Base-by-base conservation (phyloP, 2,113 vertebrate species). In the Garra rufa region DNA sequence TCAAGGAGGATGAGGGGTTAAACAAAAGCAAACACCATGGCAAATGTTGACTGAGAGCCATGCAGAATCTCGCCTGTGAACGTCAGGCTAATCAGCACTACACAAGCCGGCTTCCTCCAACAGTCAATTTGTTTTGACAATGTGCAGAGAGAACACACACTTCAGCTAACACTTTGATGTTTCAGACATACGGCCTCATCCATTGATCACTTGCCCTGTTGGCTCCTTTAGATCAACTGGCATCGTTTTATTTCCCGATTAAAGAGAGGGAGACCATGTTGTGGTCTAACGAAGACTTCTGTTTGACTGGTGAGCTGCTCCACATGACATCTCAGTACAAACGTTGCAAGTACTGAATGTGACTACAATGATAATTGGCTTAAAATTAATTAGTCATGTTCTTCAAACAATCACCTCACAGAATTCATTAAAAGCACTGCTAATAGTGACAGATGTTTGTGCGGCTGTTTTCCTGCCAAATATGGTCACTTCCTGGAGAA, bases 111-210 rank as follows among this genome's bases (percentile, higher is more conserved):
- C 38, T 67, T 70, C 61, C 34, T 41, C 74, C 55, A 85, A 81
- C 70, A 77, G 70, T 76, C 74, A 81, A 83, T 88, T 85, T 41
- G 48, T 83, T 85, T 80, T 85, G 83, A 87, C 85, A 87, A 43
- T 76, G 71, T 50, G 48, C 57, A 65, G 57, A 78, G 83, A 76
- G 75, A 30, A 55, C 43, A 65, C 46, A 50, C 28, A 77, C 81
- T 80, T 43, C 69, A 83, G 76, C 84, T 76, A 73, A 76, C 75
- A 76, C 87, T 88, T 85, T 85, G 70, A 83, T 81, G 81, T 83
- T 61, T 52, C 19, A 55, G 65, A 59, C 59, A 79, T 52, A 70
- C 77, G 55, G 61, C 48, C 17, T 43, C 15, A 79, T 50, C 44
- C 73, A 77, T 34, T 81, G 69, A 89, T 76, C 80, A 73, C 71